Conservation (phyloP, 37 sponge, comb jelly and placozoan genomes). For the Oopsacas minuta region DNA sequence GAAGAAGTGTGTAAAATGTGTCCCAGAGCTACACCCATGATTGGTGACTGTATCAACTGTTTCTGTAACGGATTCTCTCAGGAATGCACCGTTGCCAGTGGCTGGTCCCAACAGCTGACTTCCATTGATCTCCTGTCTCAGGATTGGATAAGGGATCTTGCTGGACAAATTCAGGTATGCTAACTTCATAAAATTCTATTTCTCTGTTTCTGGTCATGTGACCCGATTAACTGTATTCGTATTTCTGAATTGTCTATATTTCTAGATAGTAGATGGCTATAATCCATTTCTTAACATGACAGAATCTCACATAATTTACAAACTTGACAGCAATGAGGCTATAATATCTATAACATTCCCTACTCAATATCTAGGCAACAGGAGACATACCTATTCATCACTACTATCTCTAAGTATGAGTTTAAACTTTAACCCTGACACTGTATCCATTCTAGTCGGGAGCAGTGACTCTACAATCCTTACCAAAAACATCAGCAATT, state of each 20-base stretch:
- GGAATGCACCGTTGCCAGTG: slow-evolving; percentile 27
- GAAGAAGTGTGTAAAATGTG: background rate
- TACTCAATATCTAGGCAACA: slow-evolving; percentile 39
- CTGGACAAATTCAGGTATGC: slow-evolving; percentile 10
- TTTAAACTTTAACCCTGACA: background rate
- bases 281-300: background rate
- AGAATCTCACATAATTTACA: background rate
- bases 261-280: background rate
- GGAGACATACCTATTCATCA: slow-evolving; percentile 30
- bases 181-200: no score
- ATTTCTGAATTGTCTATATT: background rate
- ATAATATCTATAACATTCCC: slow-evolving; percentile 30
- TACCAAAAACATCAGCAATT: background rate
- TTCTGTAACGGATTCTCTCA: slow-evolving; percentile 61
- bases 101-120: slow-evolving; percentile 40
- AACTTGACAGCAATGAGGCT: background rate
- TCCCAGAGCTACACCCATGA: background rate
- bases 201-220: no score
- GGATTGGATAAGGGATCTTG: background rate
- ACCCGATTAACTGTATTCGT: no score
- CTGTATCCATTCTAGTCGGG: background rate
- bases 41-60: slow-evolving; percentile 35
- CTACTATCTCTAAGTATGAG: background rate
- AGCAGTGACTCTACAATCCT: background rate
- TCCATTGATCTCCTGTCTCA: background rate